Conservation (phyloP, 1,140 invertebrate genomes). For the Caenorhabditis brenneri region DNA sequence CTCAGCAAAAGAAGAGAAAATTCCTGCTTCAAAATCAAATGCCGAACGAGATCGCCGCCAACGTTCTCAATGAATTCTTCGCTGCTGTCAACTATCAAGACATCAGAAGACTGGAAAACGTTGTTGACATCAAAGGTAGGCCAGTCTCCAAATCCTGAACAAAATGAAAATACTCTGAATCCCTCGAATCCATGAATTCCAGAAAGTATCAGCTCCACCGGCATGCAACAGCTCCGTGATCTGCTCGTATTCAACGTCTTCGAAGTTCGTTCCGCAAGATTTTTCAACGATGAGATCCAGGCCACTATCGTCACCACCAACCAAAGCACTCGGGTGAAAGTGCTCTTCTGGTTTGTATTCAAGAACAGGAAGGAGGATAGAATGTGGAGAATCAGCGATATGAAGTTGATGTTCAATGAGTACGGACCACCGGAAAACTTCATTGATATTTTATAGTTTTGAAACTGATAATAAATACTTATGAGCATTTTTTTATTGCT, state of each 20-base stretch:
- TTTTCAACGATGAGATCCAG: neutral
- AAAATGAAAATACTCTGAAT: neutral
- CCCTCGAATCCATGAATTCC: neutral
- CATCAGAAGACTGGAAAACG: neutral
- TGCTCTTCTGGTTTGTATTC: neutral
- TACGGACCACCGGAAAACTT: neutral
- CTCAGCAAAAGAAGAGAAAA: too few species aligned
- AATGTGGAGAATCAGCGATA: neutral
- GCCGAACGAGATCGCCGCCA: neutral
- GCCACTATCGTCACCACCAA: neutral
- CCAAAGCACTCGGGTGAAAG: neutral
- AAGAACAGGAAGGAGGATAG: neutral
- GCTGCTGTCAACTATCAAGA: neutral
- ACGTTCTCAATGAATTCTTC: neutral
- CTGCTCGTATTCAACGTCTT: neutral
- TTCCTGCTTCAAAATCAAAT: neutral
- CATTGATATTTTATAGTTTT: too few species aligned
- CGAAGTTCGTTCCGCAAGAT: neutral
- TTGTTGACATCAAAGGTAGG: neutral
- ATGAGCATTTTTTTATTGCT: too few species aligned
- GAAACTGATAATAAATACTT: too few species aligned
- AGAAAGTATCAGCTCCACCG: neutral
- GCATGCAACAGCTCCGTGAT: neutral
- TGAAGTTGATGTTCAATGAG: neutral
- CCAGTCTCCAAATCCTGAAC: too few species aligned